Evolutionary conservation across 2,888 invertebrate genomes (phyloP), one percentile per base, ranked within the genome.

Genomic region (Leptarthrus brevirostris): DNA sequence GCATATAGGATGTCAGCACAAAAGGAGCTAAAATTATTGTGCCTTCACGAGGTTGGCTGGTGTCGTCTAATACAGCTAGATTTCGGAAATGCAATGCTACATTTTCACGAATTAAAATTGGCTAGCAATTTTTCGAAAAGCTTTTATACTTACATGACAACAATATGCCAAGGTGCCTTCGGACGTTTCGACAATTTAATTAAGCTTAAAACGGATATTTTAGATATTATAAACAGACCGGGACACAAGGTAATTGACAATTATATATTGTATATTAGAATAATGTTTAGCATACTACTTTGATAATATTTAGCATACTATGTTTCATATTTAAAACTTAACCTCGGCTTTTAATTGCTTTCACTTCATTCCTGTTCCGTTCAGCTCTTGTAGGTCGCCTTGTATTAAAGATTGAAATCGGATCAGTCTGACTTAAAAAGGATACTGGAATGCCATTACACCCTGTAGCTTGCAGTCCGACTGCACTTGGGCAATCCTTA

Each of bases 91-190:
- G 87, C 89, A 2, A 84, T 86, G 78, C 81, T 80, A 53, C 86
- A 87, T 36, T 89, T 90, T 78, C 80, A 84, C 8, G 86, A 87
- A 77, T 83, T 91, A 56, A 88, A 87, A 77, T 84, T 86, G 64
- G 87, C 88, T 2, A 77, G 77, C 56, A 74, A 72, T 69, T 91
- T 91, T 90, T 90, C 90, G 26, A 87, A 88, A 79, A 86, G 87
- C 75, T 90, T 91, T 79, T 91, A 91, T 80, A 86, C 87, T 5
- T 92, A 91, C 79, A 83, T 91, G 66, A 86, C 88, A 22, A 88
- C 87, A 26, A 82, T 85, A 61, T 84, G 83, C 77, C 78, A 79
- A 74, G 85, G 84, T 76, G 80, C 82, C 14, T 78, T 77, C 69
- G 79, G 79, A 20, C 78, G 78, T 64, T 78, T 76, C 76, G 75